A percentile compares a stretch with the other conserved stretches of the same genome.
These are phyloP conservation scores for Hystrix brachyura DNA, from an alignment of 2,113 vertebrate species.

Conservation along the genomic window DNA sequence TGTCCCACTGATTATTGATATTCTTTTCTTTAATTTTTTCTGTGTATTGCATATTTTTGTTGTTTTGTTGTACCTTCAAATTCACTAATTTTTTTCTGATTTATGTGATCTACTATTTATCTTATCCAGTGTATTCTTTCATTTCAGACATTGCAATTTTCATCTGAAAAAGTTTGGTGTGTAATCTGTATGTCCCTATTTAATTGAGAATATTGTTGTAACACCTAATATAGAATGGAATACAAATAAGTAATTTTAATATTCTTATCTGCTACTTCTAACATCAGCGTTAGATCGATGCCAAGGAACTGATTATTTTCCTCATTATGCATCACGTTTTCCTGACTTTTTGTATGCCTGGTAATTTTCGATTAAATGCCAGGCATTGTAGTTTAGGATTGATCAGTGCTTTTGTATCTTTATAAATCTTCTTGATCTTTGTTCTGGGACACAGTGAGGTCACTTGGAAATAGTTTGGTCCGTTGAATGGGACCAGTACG, in stretches of 20 bases:
- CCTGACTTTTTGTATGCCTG: background rate
- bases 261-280: background rate
- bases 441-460: background rate
- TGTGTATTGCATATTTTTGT: background rate
- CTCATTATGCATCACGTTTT: background rate
- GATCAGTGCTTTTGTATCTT: background rate
- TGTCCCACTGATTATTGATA: background rate
- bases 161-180: background rate
- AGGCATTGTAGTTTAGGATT: background rate
- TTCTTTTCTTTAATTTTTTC: background rate
- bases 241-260: background rate
- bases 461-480: background rate
- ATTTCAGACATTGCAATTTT: background rate
- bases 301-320: background rate
- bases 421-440: slow-evolving; percentile 48
- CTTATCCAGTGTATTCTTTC: background rate
- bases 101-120: background rate
- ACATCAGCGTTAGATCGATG: background rate
- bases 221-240: background rate
- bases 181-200: background rate
- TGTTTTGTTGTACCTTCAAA: background rate
- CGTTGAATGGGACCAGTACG: background rate
- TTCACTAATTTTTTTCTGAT: background rate
- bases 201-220: background rate
- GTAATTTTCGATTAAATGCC: background rate